Base-by-base conservation (phyloP, 1,140 invertebrate species). In the Drosophila bocki region DNA sequence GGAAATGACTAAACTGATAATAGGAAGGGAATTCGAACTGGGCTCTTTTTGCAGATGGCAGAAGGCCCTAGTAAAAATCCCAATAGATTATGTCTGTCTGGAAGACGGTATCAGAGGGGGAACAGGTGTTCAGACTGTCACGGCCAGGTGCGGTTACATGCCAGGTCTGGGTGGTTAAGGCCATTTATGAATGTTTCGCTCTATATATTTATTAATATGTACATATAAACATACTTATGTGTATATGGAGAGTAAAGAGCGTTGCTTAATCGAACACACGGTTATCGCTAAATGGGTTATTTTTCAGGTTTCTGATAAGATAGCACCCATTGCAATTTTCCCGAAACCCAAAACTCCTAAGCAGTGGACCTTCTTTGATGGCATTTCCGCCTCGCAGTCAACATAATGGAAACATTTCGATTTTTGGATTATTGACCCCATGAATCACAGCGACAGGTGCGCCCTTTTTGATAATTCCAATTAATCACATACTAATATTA, bases 1-100 rank as follows among this genome's bases (percentile, higher is more conserved):
- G 82, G 78, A 85, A 85, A 85, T 81, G 63, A 75, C 63, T 78
- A 61, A 54, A 60, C 64, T 82, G 82, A 85, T 85, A 86, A 78
- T 56, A 39, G 12, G 19, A 75, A 78, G n/a, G 9, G 56, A 60
- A 48, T 63, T 47, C 44, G 65, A 32, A 48, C 41, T 15, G 39
- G 12, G 32, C 39, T 59, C 33, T 60, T 57, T 68, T 4, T 13
- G n/a, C 22, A 7, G 47, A 22, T 41, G 19, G 32, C 19, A 7
- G 6, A 17, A 39, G 45, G 64, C 64, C 35, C 17, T 39, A 6
- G 11, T 29, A 13, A 15, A 37, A 70, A 54, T 53, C 39, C 67
- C 44, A 68, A 39, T 33, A 64, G 51, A 41, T 71, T 56, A 19
- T 51, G 47, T 26, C 48, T 47, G 32, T 62, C 44, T 50, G 32